Conservation (phyloP, 2,888 invertebrate species). For the Morinoia aosen region DNA sequence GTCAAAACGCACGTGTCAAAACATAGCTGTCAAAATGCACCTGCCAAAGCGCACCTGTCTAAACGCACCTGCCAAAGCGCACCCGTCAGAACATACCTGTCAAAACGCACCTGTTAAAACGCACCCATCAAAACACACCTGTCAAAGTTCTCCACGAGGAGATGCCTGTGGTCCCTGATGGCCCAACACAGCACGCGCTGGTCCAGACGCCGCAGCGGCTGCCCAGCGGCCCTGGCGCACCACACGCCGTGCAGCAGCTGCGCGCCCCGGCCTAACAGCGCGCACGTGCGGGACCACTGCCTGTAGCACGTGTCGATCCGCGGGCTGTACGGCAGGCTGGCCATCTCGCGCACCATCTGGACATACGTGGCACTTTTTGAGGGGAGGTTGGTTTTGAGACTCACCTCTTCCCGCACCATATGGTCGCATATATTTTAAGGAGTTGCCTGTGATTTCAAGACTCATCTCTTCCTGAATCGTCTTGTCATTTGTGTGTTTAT, state of each 20-base stretch:
- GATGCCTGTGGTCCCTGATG: conserved; percentile 31
- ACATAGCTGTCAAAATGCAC: neutral
- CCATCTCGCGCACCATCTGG: conserved; percentile 61
- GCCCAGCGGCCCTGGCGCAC: conserved; percentile 57
- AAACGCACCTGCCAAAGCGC: neutral
- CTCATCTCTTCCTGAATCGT: no score
- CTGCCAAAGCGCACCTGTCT: neutral
- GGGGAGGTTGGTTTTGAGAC: neutral
- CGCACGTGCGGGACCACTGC: conserved; percentile 57
- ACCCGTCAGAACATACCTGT: neutral
- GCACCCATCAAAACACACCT: conserved; percentile 32
- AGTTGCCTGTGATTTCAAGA: no score
- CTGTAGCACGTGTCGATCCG: conserved; percentile 61
- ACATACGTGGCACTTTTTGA: neutral
- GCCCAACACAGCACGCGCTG: conserved; percentile 61
- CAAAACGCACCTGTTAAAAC: neutral
- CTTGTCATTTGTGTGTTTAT: no score
- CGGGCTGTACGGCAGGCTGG: conserved; percentile 65
- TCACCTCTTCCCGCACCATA: no score
- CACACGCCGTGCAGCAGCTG: conserved; percentile 62
- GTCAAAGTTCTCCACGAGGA: conserved; percentile 63
- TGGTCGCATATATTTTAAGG: no score
- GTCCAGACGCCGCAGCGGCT: conserved; percentile 53
- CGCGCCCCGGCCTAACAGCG: conserved; percentile 59
- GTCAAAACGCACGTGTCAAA: no score